Evolutionary conservation across 2,113 vertebrate species (phyloP).

Genomic region (Etheostoma spectabile): DNA sequence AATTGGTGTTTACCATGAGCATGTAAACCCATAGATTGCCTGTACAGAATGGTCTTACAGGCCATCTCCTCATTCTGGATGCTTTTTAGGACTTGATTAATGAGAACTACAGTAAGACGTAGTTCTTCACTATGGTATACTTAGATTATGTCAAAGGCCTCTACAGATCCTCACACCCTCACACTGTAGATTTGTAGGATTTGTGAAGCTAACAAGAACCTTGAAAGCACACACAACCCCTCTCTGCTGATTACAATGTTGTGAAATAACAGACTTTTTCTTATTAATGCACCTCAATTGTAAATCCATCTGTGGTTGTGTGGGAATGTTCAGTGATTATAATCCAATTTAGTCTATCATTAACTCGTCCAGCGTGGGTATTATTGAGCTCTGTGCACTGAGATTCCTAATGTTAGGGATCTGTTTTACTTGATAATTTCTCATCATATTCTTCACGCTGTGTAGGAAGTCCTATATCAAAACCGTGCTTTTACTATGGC

Average conservation of each 20-base stretch:
- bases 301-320: conserved; percentile 44
- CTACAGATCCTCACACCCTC: conserved; percentile 21
- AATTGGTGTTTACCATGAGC: conserved; percentile 36
- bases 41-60: background rate
- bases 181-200: conserved; percentile 42
- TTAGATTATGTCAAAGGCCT: conserved; percentile 28
- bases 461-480: conserved; percentile 17
- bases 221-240: conserved; percentile 34
- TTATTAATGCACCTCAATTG: conserved; percentile 31
- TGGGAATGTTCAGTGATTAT: conserved; percentile 47
- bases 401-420: conserved; percentile 25
- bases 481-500: background rate
- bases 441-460: conserved; percentile 4
- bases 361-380: conserved; percentile 35
- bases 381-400: conserved; percentile 24
- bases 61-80: background rate
- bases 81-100: conserved; percentile 24
- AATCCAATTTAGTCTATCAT: conserved; percentile 51
- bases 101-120: conserved; percentile 12
- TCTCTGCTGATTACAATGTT: conserved; percentile 30
- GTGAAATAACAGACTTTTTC: conserved; percentile 36
- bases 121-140: conserved; percentile 3
- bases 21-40: conserved; percentile 31
- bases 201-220: conserved; percentile 42
- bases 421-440: conserved; percentile 30